phyloP scores from a whole-genome alignment of 1,140 invertebrate genomes.

The Cepaea nemoralis region DNA sequence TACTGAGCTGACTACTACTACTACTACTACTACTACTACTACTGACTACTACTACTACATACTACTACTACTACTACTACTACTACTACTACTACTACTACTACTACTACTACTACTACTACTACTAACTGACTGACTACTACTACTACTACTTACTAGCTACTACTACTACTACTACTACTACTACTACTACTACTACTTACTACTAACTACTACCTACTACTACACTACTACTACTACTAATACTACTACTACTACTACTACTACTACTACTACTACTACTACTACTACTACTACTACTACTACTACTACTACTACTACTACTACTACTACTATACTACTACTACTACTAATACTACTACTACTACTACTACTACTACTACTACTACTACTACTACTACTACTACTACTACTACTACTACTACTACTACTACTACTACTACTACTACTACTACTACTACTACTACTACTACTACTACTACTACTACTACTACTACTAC shows the following conservation, averaged over 20 bases:
- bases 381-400: background rate
- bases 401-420: no score
- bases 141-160: background rate
- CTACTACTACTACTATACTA: no score
- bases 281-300: conserved; percentile 24
- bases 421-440: no score
- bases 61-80: background rate
- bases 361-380: conserved; percentile 2
- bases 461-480: no score
- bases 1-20: no score
- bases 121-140: background rate
- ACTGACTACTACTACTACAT: background rate
- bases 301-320: background rate
- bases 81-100: background rate
- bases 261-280: conserved; percentile 24
- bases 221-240: conserved; percentile 31
- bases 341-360: background rate
- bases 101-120: background rate
- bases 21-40: background rate
- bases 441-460: no score
- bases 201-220: no score
- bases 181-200: no score
- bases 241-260: conserved; percentile 8
- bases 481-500: no score
- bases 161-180: conserved; percentile 1